These are phyloP conservation scores for Eremobia ochroleuca DNA, from an alignment of 2,888 invertebrate genomes.

Conservation along the genomic window DNA sequence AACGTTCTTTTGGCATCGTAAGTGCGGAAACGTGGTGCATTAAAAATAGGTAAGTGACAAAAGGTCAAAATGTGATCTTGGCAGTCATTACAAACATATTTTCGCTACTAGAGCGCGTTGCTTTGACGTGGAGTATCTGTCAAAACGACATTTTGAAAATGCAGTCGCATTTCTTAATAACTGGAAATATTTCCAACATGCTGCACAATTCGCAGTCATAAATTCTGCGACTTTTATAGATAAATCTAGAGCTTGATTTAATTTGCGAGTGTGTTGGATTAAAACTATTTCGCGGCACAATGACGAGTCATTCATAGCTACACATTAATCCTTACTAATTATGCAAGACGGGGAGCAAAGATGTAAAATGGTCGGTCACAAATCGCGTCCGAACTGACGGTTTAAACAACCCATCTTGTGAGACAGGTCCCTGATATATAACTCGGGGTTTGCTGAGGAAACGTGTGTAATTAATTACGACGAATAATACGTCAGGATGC, in stretches of 20 bases:
- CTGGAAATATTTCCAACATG: conserved; percentile 49
- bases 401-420: conserved; percentile 88
- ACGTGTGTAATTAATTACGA: conserved; percentile 88
- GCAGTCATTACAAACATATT: conserved; percentile 60
- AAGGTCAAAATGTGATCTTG: conserved; percentile 67
- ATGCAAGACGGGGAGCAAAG: conserved; percentile 89
- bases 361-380: conserved; percentile 89
- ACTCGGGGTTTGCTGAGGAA: conserved; percentile 83
- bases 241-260: conserved; percentile 66
- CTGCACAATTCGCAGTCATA: conserved; percentile 50
- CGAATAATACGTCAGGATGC: conserved; percentile 89
- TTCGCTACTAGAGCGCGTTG: conserved; percentile 40
- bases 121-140: conserved; percentile 52
- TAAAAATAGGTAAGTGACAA: conserved; percentile 66
- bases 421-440: conserved; percentile 89
- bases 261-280: conserved; percentile 72
- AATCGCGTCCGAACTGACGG: conserved; percentile 89
- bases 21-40: conserved; percentile 63
- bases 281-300: conserved; percentile 82
- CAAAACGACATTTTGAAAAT: conserved; percentile 49
- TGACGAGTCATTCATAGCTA: conserved; percentile 87
- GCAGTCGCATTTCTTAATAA: conserved; percentile 49
- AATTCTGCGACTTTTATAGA: conserved; percentile 58
- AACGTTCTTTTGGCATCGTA: conserved; percentile 59
- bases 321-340: conserved; percentile 90